Evolutionary conservation across 2,888 invertebrate species (phyloP).

Genomic region (Amphimallon solstitiale): DNA sequence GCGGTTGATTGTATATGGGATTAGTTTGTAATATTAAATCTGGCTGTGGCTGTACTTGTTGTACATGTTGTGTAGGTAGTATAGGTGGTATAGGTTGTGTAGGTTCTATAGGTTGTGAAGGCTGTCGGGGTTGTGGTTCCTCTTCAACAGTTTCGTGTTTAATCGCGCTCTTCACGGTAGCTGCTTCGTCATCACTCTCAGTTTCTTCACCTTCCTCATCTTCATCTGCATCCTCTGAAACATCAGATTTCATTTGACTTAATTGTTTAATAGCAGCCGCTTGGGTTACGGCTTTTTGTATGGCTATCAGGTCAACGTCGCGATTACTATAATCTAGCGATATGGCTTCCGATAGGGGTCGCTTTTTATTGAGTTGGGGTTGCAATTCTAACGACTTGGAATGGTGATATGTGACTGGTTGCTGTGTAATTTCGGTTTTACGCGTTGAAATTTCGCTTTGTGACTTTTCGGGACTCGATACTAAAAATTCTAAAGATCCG

Average conservation of each 20-base stretch:
- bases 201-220: conserved; percentile 45
- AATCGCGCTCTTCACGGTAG: not conserved
- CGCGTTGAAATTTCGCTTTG: conserved; percentile 3
- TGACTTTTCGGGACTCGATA: conserved; percentile 18
- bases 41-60: too few species aligned
- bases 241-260: conserved; percentile 33
- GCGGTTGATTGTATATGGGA: conserved; percentile 54
- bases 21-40: conserved; percentile 54
- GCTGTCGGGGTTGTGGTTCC: not conserved
- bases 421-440: conserved; percentile 1
- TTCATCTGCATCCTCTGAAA: conserved; percentile 54
- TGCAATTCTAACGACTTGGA: conserved; percentile 39
- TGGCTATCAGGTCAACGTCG: conserved; percentile 43
- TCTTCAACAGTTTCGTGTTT: conserved; percentile 9
- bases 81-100: too few species aligned
- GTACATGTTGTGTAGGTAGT: too few species aligned
- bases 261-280: conserved; percentile 49
- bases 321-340: conserved; percentile 45
- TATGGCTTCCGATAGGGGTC: conserved; percentile 50
- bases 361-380: conserved; percentile 25
- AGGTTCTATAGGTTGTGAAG: too few species aligned
- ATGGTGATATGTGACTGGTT: conserved; percentile 12
- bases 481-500: conserved; percentile 50
- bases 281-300: conserved; percentile 50
- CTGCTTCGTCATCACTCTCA: conserved; percentile 11